Base-by-base conservation (phyloP, 2,888 invertebrate species). In the Thecophora atra region DNA sequence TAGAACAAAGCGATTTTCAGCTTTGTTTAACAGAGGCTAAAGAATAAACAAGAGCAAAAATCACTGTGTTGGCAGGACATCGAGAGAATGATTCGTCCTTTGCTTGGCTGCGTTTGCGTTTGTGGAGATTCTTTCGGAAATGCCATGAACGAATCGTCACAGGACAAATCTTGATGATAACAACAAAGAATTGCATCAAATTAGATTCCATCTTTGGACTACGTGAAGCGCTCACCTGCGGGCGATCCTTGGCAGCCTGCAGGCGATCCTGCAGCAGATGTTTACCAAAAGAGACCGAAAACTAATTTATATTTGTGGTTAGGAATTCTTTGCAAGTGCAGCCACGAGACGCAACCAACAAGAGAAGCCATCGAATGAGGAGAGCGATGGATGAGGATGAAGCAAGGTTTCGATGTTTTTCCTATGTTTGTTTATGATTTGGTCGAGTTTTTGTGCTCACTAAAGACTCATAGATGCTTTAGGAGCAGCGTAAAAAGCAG, bases 1-100 rank as follows among this genome's bases (percentile, higher is more conserved):
- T 26, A 47, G 26, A 64, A 47, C 42, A 64, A 64, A 44, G 47
- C 24, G 47, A 64, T 47, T 64, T 64, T 64, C 26, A 64, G 47
- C 64, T 47, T 47, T 26, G 64, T 24, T 24, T 47, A 64, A 26
- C 47, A 6, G 58, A 64, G 2, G n/a, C 60, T 3, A 42, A 63
- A 19, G 15, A 42, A 21, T 21, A 42, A 63, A 63, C 6, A 6
- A 24, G 58, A 64, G 26, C 24, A 64, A 13, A 44, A 64, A 47
- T 64, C 47, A 47, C 44, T 64, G 44, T 7, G 24, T 26, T 64
- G 47, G 54, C 54, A 13, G 54, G 19, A 11, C 30, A 30, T 6
- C 24, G 58, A 15, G 1, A 13, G 24, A 15, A 24, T 58, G 28
- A 15, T 15, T 24, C 21, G 17, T 58, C 15, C 13, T 58, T 58